phyloP scores from a whole-genome alignment of 2,888 invertebrate species.

The Mesorhabditis spiculigera region DNA sequence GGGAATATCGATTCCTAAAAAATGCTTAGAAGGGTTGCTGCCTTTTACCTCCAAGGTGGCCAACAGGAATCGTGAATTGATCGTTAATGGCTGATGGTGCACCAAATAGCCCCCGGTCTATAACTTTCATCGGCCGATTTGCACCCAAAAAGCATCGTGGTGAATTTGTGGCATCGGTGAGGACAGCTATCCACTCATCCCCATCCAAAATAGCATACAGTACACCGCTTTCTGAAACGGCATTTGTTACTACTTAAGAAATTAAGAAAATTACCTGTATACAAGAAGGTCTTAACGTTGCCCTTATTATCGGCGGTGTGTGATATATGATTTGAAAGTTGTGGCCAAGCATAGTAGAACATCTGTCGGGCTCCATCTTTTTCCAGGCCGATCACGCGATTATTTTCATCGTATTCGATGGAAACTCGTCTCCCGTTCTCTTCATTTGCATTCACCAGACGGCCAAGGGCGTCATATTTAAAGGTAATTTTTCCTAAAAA shows the following conservation, averaged over 20 bases:
- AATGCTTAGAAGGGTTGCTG: neutral
- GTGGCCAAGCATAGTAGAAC: neutral
- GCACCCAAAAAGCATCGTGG: conserved; percentile 6
- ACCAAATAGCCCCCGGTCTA: conserved; percentile 20
- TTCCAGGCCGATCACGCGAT: conserved; percentile 18
- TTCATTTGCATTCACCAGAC: conserved; percentile 14
- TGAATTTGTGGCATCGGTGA: neutral
- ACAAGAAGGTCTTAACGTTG: neutral
- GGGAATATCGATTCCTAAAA: conserved; percentile 25
- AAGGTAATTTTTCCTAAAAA: conserved; percentile 16
- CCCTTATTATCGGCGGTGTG: neutral
- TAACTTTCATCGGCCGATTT: conserved; percentile 13
- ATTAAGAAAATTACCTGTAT: conserved; percentile 12
- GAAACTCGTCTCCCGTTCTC: neutral
- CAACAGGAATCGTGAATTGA: conserved; percentile 22
- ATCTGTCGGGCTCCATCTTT: neutral
- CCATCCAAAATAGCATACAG: neutral
- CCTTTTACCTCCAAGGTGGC: conserved; percentile 23
- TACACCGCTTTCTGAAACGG: conserved; percentile 11
- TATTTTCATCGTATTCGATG: conserved; percentile 26
- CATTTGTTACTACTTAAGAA: conserved; percentile 16
- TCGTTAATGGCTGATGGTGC: neutral
- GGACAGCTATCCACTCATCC: neutral
- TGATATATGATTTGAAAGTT: neutral
- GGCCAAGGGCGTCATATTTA: conserved; percentile 20